A percentile compares a stretch with the other conserved stretches of the same genome.
phyloP scores from a whole-genome alignment of 2,113 vertebrate species.

The Hypanus sabinus region DNA sequence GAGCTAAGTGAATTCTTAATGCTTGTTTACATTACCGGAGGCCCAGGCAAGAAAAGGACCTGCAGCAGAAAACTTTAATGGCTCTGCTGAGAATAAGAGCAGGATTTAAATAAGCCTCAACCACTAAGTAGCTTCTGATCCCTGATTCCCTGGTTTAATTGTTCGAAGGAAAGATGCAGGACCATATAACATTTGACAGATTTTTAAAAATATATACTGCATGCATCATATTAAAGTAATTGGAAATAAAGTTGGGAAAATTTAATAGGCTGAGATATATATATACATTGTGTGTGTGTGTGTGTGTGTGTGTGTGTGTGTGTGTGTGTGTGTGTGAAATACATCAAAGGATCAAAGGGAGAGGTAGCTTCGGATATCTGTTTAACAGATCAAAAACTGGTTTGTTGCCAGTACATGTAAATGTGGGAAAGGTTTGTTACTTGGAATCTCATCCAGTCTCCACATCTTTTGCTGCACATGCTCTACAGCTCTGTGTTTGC shows the following conservation, averaged over 20 bases:
- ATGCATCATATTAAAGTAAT: neutral
- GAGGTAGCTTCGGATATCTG: neutral
- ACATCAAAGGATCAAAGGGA: neutral
- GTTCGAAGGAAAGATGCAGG: neutral
- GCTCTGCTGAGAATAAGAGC: neutral
- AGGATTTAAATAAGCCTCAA: neutral
- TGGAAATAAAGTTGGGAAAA: neutral
- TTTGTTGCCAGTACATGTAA: neutral
- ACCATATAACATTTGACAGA: neutral
- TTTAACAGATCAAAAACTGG: neutral
- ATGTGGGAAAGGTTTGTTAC: neutral
- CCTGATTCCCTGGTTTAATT: neutral
- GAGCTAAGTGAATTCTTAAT: neutral
- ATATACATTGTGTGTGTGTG: too few species aligned
- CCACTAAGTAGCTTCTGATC: neutral
- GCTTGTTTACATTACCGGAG: neutral
- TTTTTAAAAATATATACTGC: neutral
- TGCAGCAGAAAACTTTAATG: neutral
- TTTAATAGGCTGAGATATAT: neutral
- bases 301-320: too few species aligned
- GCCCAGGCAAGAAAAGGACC: too few species aligned
- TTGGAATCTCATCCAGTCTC: neutral
- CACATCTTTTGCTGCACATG: neutral
- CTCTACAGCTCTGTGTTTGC: neutral
- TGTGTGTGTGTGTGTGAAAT: too few species aligned